Conservation (phyloP, 1,140 invertebrate species). For the Fopius arisanus region DNA sequence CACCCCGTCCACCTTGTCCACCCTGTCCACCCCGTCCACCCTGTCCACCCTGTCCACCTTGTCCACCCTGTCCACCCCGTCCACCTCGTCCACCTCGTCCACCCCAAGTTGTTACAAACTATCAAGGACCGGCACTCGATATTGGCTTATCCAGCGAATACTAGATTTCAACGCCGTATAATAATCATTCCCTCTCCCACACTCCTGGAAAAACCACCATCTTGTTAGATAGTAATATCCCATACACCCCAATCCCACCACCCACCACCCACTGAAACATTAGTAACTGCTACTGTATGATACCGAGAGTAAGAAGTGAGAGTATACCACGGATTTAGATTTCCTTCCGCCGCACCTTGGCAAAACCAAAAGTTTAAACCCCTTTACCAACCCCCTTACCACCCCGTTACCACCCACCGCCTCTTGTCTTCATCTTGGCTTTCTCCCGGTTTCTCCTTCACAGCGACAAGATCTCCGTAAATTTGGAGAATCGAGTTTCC, state of each 20-base stretch:
- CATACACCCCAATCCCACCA: not conserved
- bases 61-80: not conserved
- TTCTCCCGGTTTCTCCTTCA: not conserved
- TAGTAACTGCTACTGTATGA: not conserved
- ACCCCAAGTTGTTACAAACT: not conserved
- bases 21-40: not conserved
- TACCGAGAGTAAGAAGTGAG: not conserved
- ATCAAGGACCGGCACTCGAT: constrained; percentile 2
- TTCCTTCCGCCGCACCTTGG: not conserved
- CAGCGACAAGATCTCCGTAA: constrained; percentile 7
- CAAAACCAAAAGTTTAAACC: constrained; percentile 4
- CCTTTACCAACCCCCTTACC: not conserved
- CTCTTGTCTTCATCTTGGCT: not conserved
- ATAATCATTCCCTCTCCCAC: not conserved
- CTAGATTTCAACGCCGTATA: not conserved
- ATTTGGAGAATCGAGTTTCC: constrained; percentile 13
- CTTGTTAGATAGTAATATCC: not conserved
- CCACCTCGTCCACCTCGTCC: not conserved
- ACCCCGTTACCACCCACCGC: not conserved
- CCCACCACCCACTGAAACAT: not conserved
- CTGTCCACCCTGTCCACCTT: not conserved
- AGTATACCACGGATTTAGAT: not conserved
- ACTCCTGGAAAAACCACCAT: not conserved
- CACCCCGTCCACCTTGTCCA: not conserved
- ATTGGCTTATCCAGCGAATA: constrained; percentile 4